These are phyloP conservation scores for Scolopax rusticola DNA, from an alignment of 2,797 vertebrate species.

Conservation along the genomic window DNA sequence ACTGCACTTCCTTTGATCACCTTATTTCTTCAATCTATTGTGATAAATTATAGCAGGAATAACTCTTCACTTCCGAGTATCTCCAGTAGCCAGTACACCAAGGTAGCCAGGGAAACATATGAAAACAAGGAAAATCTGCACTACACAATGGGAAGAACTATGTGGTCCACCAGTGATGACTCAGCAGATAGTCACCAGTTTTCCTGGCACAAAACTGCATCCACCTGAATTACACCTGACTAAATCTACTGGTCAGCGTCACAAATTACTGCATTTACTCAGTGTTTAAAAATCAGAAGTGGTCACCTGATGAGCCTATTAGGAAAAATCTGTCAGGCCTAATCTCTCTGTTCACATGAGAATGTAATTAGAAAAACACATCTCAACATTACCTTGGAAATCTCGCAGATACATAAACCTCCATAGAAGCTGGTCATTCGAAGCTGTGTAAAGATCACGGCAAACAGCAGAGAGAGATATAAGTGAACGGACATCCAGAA, in stretches of 20 bases:
- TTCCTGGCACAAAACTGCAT: neutral
- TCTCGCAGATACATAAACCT: slow-evolving; percentile 90
- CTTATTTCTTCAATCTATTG: neutral
- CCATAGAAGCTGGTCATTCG: slow-evolving; percentile 90
- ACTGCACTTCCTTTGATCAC: neutral
- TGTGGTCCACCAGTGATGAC: neutral
- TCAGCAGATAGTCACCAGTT: neutral
- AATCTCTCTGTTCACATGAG: neutral
- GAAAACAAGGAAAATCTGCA: neutral
- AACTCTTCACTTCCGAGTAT: neutral
- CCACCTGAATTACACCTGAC: neutral
- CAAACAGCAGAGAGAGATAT: slow-evolving; percentile 86
- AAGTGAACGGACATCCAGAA: slow-evolving; percentile 87
- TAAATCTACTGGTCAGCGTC: neutral
- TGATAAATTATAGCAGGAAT: neutral
- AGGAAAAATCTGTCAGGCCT: neutral
- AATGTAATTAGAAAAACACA: neutral
- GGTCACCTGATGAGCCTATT: neutral
- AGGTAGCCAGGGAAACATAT: neutral
- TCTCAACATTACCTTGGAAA: slow-evolving; percentile 82
- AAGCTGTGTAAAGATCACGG: slow-evolving; percentile 80
- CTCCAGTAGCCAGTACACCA: neutral
- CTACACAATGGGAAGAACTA: neutral
- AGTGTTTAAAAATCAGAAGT: neutral
- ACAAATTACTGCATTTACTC: neutral